These are phyloP conservation scores for Triplophysa yarkandensis DNA, from an alignment of 2,797 vertebrate genomes.

Conservation along the genomic window DNA sequence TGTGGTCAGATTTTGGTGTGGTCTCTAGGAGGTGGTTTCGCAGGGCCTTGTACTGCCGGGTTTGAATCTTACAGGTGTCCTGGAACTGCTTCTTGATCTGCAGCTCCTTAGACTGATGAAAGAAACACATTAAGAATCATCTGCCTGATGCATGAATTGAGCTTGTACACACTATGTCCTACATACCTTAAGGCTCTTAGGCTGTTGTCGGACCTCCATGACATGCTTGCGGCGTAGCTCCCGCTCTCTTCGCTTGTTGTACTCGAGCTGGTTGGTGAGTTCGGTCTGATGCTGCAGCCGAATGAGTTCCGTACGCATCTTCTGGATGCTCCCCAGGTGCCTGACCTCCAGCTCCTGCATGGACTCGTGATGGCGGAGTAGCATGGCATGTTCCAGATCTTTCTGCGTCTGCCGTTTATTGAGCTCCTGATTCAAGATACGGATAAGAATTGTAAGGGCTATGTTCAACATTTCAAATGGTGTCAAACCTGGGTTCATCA, in stretches of 20 bases:
- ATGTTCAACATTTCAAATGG: too few species aligned
- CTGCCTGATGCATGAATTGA: background rate
- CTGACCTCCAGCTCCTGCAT: slow-evolving; percentile 99
- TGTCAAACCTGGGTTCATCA: background rate
- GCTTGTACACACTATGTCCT: background rate
- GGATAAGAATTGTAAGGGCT: too few species aligned
- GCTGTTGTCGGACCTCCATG: slow-evolving; percentile 98
- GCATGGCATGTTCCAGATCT: slow-evolving; percentile 97
- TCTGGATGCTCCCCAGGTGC: slow-evolving; percentile 94
- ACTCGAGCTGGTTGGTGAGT: slow-evolving; percentile 98
- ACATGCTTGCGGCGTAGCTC: slow-evolving; percentile 95
- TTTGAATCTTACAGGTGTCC: slow-evolving; percentile 98
- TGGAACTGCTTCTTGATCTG: slow-evolving; percentile 99
- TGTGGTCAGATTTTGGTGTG: slow-evolving; percentile 96
- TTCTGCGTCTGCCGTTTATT: slow-evolving; percentile 83
- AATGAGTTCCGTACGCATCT: slow-evolving; percentile 92
- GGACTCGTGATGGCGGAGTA: slow-evolving; percentile 96
- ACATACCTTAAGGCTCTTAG: slow-evolving; percentile 96
- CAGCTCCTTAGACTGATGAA: slow-evolving; percentile 90
- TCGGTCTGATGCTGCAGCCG: slow-evolving; percentile 97
- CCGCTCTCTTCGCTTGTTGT: slow-evolving; percentile 96
- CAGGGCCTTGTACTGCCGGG: slow-evolving; percentile 96
- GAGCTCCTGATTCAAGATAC: slow-evolving; percentile 45
- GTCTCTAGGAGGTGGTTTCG: slow-evolving; percentile 95
- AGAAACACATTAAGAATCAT: background rate